Percentiles rank a stretch among this genome's conserved stretches.
phyloP scores from a whole-genome alignment of 2,113 vertebrate species.

The Beaufortia kweichowensis region DNA sequence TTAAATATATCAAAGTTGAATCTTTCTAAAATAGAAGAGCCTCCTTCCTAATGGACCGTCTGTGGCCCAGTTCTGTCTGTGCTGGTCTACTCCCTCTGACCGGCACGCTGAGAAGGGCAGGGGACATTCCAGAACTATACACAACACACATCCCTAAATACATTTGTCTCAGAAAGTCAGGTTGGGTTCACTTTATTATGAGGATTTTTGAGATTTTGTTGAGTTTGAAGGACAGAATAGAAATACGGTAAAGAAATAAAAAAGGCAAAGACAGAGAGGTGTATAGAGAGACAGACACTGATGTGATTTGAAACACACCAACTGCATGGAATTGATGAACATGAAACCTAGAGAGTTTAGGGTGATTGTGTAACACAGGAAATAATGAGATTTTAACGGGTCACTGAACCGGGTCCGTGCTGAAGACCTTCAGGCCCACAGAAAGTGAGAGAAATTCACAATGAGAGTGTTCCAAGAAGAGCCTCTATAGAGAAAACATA shows the following conservation, averaged over 20 bases:
- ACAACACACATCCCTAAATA: not conserved
- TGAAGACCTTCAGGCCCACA: slow-evolving; percentile 24
- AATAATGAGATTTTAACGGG: slow-evolving; percentile 45
- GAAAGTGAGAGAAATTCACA: slow-evolving; percentile 27
- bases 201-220: no score
- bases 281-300: not conserved
- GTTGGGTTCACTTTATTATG: not conserved
- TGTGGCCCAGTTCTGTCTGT: slow-evolving; percentile 46
- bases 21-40: slow-evolving; percentile 42
- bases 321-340: slow-evolving; percentile 15
- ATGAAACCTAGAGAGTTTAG: slow-evolving; percentile 14
- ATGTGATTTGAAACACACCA: slow-evolving; percentile 4
- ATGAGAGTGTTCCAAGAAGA: not conserved
- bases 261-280: not conserved
- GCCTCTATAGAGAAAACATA: not conserved
- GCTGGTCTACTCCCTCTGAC: not conserved
- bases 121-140: not conserved
- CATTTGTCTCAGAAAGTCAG: slow-evolving; percentile 12
- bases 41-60: slow-evolving; percentile 36
- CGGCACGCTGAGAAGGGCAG: not conserved
- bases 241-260: not conserved
- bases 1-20: no score
- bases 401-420: slow-evolving; percentile 30
- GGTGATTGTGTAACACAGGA: slow-evolving; percentile 46
- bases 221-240: not conserved